phyloP scores from a whole-genome alignment of 2,113 vertebrate species.

The Gallinago media region DNA sequence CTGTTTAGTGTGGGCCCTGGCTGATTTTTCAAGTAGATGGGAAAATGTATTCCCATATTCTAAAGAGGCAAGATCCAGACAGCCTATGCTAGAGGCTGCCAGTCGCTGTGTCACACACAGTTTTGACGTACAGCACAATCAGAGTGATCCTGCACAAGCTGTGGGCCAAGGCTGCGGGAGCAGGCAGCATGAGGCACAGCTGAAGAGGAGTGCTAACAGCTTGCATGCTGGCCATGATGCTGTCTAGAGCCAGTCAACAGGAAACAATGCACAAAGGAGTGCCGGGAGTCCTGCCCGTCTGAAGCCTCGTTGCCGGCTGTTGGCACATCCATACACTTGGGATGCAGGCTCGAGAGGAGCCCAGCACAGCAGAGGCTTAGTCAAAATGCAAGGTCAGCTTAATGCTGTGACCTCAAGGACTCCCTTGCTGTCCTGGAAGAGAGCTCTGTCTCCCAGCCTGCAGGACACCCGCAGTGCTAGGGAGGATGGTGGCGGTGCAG shows the following conservation, averaged over 20 bases:
- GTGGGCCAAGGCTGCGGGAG: background rate
- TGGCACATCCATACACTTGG: background rate
- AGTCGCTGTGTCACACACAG: background rate
- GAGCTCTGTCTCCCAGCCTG: background rate
- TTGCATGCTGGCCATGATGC: background rate
- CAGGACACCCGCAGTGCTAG: rapidly evolving
- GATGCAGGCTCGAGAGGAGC: background rate
- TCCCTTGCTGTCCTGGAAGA: background rate
- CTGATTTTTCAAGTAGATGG: conserved; percentile 6
- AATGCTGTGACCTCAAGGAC: background rate
- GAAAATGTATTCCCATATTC: background rate
- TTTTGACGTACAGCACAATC: background rate
- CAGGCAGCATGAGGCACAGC: background rate
- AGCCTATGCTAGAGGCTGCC: background rate
- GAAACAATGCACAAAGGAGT: background rate
- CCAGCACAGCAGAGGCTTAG: background rate
- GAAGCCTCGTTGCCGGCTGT: background rate
- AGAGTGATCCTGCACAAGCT: background rate
- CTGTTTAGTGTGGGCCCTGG: background rate
- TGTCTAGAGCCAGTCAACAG: background rate
- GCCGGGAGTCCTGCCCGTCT: background rate
- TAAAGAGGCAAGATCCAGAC: background rate
- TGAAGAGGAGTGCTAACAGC: background rate
- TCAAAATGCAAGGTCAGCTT: background rate
- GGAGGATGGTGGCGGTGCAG: background rate